These are phyloP conservation scores for Telmatherina bonti DNA, from an alignment of 2,797 vertebrate species.

Conservation along the genomic window DNA sequence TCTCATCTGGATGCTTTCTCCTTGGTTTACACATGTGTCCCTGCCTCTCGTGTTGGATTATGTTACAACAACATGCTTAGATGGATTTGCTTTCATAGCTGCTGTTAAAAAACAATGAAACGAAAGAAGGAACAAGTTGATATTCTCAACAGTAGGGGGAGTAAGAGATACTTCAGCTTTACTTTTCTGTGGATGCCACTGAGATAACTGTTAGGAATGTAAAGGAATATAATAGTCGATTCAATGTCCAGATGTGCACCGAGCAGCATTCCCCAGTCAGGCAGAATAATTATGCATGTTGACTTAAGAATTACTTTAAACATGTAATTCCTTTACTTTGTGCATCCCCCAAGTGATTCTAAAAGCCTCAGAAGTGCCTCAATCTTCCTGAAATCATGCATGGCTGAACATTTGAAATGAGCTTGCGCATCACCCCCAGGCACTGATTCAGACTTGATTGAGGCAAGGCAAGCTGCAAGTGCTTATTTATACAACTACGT, in stretches of 20 bases:
- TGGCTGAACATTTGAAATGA: conserved; percentile 97
- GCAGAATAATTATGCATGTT: conserved; percentile 45
- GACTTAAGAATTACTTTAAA: conserved; percentile 58
- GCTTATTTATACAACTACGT: conserved; percentile 92
- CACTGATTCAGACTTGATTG: conserved; percentile 94
- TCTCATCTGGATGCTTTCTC: not conserved
- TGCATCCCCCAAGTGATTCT: conserved; percentile 66
- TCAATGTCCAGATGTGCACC: conserved; percentile 43
- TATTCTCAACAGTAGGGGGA: conserved; percentile 76
- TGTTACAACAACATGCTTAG: conserved; percentile 46
- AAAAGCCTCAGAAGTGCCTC: conserved; percentile 81
- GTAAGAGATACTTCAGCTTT: conserved; percentile 49
- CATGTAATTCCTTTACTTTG: conserved; percentile 62
- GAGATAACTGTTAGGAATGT: conserved; percentile 40
- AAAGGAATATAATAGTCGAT: conserved; percentile 43
- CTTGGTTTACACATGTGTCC: not conserved
- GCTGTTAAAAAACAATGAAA: not conserved
- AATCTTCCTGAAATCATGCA: conserved; percentile 84
- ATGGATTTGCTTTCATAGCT: conserved; percentile 38
- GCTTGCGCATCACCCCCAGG: conserved; percentile 91
- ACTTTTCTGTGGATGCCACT: conserved; percentile 10
- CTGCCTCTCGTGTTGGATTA: conserved; percentile 31
- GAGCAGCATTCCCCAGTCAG: conserved; percentile 26
- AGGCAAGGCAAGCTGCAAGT: conserved; percentile 93
- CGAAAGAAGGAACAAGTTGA: conserved; percentile 1